phyloP scores from a whole-genome alignment of 2,797 vertebrate species.

The Sebastes vulpes region DNA sequence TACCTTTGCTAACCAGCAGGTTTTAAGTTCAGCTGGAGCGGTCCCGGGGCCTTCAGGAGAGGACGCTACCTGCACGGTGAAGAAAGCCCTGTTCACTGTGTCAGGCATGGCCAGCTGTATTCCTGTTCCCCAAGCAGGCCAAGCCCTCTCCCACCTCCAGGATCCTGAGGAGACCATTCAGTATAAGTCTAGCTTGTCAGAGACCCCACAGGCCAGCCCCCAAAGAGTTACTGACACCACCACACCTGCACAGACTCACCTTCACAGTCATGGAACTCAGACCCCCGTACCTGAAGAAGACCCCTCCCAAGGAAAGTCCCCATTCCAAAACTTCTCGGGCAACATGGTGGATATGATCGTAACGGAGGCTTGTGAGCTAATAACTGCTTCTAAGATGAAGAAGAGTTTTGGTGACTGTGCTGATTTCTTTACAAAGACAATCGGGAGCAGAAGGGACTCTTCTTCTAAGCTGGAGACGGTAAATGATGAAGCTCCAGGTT shows the following conservation, averaged over 20 bases:
- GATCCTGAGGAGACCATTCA: slow-evolving; percentile 77
- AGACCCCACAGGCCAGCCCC: slow-evolving; percentile 60
- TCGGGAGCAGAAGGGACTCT: slow-evolving; percentile 68
- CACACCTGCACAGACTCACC: slow-evolving; percentile 56
- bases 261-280: slow-evolving; percentile 55
- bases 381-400: slow-evolving; percentile 88
- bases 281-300: slow-evolving; percentile 57
- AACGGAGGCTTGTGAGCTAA: slow-evolving; percentile 91
- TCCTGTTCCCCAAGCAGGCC: slow-evolving; percentile 93
- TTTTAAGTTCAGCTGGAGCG: slow-evolving; percentile 55
- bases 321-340: slow-evolving; percentile 88
- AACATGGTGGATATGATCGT: slow-evolving; percentile 93
- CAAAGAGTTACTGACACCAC: slow-evolving; percentile 64
- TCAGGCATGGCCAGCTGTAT: slow-evolving; percentile 95
- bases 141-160: slow-evolving; percentile 87
- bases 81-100: slow-evolving; percentile 93
- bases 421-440: slow-evolving; percentile 86
- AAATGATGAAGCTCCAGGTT: slow-evolving; percentile 76
- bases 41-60: slow-evolving; percentile 73
- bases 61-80: slow-evolving; percentile 89
- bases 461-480: slow-evolving; percentile 67
- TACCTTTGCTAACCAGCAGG: slow-evolving; percentile 79
- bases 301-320: slow-evolving; percentile 58
- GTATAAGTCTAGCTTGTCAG: slow-evolving; percentile 55
- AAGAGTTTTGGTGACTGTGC: slow-evolving; percentile 88